A percentile compares a stretch with the other conserved stretches of the same genome.
These are phyloP conservation scores for Macrotus californicus DNA, from an alignment of 2,113 vertebrate species.

Conservation along the genomic window DNA sequence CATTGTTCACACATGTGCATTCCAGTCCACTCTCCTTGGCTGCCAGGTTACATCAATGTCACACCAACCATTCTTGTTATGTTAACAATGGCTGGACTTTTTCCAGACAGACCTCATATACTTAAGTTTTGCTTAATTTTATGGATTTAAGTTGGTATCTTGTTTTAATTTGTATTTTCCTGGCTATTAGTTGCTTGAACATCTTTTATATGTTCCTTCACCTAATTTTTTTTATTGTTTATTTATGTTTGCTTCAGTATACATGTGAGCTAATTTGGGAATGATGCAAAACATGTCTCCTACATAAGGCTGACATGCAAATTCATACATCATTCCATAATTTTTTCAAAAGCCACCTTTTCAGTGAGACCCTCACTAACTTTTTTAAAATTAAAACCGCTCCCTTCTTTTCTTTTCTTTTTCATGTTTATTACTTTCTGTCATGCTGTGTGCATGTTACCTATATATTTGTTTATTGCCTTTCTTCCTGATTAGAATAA, in stretches of 20 bases:
- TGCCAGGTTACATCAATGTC: too few species aligned
- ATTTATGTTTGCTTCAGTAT: neutral
- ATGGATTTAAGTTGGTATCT: too few species aligned
- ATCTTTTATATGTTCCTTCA: too few species aligned
- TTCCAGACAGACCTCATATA: too few species aligned
- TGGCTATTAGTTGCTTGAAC: too few species aligned
- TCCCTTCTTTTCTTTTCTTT: neutral
- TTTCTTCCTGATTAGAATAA: neutral
- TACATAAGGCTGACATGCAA: neutral
- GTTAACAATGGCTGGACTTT: too few species aligned
- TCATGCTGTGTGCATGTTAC: neutral
- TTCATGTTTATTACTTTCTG: neutral
- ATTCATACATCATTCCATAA: neutral
- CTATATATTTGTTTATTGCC: neutral
- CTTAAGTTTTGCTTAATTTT: too few species aligned
- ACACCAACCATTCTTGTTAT: too few species aligned
- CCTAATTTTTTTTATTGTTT: neutral
- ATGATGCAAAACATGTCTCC: neutral
- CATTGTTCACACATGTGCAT: too few species aligned
- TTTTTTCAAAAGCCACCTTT: neutral
- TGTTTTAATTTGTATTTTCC: too few species aligned
- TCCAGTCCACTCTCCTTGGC: too few species aligned
- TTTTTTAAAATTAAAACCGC: neutral
- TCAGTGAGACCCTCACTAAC: too few species aligned
- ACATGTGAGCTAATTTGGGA: neutral